Percentiles rank a stretch among this genome's conserved stretches.
Evolutionary conservation across 2,113 vertebrate species (phyloP).

Genomic region (Pelmatolapia mariae): DNA sequence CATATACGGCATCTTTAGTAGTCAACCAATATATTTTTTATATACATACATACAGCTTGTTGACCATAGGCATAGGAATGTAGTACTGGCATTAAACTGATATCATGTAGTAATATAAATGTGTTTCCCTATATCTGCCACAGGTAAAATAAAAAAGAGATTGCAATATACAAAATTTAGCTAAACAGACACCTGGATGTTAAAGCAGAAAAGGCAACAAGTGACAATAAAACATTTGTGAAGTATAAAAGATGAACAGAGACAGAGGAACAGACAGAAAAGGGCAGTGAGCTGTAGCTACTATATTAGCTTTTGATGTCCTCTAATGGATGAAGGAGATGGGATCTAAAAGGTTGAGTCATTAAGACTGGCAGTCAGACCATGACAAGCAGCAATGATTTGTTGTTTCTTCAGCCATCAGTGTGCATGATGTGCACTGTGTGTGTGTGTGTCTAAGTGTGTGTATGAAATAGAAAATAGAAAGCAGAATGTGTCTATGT

Average conservation of each 20-base stretch:
- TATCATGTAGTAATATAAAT: background rate
- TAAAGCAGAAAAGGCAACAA: background rate
- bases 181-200: background rate
- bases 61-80: background rate
- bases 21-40: background rate
- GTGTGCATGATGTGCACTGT: background rate
- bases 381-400: constrained; percentile 31
- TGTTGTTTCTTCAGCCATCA: constrained; percentile 1
- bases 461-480: background rate
- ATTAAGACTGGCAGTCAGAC: constrained; percentile 22
- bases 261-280: background rate
- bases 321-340: constrained; percentile 45
- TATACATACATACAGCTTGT: background rate
- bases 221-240: background rate
- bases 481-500: background rate
- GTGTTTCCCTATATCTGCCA: background rate
- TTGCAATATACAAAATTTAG: background rate
- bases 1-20: background rate
- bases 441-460: background rate
- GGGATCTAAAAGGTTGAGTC: constrained; percentile 51
- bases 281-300: background rate
- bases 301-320: constrained; percentile 28
- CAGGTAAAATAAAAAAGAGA: background rate
- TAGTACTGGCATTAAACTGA: background rate
- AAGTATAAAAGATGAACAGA: background rate